Evolutionary conservation across 2,797 vertebrate genomes (phyloP).

Genomic region (Danio kyathit): DNA sequence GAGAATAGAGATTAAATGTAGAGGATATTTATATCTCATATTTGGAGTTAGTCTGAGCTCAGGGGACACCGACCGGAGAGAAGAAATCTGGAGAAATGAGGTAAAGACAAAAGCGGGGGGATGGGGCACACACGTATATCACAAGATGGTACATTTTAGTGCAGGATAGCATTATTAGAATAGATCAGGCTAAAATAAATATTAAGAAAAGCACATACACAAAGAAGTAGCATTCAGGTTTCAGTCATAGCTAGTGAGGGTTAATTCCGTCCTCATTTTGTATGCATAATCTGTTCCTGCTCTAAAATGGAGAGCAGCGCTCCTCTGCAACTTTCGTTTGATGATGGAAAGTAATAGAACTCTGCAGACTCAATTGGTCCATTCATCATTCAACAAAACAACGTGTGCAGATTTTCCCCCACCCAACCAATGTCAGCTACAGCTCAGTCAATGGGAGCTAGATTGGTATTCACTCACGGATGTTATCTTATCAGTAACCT

Average conservation of each 20-base stretch:
- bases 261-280: conserved; percentile 43
- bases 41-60: conserved; percentile 39
- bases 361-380: conserved; percentile 34
- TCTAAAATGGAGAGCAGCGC: conserved; percentile 42
- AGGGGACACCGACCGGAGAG: conserved; percentile 29
- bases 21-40: conserved; percentile 55
- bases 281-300: conserved; percentile 37
- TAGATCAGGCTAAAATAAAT: conserved; percentile 18
- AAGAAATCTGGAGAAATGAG: not conserved
- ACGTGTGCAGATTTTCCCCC: conserved; percentile 11
- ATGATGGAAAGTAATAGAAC: conserved; percentile 40
- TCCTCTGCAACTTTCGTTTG: conserved; percentile 41
- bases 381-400: conserved; percentile 36
- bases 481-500: conserved; percentile 59
- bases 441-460: conserved; percentile 42
- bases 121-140: not conserved
- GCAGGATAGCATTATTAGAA: conserved; percentile 26
- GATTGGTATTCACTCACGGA: conserved; percentile 51
- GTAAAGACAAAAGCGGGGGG: conserved; percentile 5
- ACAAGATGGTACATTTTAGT: conserved; percentile 6
- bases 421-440: conserved; percentile 19
- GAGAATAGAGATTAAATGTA: conserved; percentile 47
- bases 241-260: not conserved
- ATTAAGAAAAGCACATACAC: conserved; percentile 21
- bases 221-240: conserved; percentile 14